Evolutionary conservation across 2,888 invertebrate species (phyloP), one percentile per base, ranked within the genome.

Genomic region (Argyra leucocephala): DNA sequence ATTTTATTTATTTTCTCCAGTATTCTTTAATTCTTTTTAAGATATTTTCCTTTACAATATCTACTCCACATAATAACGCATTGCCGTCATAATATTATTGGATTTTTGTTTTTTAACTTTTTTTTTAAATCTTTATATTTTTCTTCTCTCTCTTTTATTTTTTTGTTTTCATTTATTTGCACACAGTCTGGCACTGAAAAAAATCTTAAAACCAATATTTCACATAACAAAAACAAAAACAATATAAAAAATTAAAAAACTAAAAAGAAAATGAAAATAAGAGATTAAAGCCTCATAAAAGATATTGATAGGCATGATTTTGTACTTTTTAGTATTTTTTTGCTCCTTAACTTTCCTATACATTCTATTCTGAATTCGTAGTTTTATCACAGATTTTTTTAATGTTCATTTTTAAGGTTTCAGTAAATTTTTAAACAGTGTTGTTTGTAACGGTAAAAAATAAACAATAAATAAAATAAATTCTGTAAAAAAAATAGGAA

Each of bases 221-320:
- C 12, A 18, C 12, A 48, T 3, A 48, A 48, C 12, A 6, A 48
- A 48, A 9, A 48, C 12, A 48, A 48, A 48, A 1, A 48, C 5
- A 37, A 37, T 37, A 9, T 15, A 9, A 9, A 48, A n/a, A 18
- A 9, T 18, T 18, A 48, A 18, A 15, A 15, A 5, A 48, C 18
- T 18, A 48, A 48, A 48, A 48, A 48, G 4, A 48, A 31, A 48
- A 48, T 18, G 48, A 48, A 48, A 48, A 15, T 5, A 12, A 48
- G 15, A 48, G 48, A 18, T 48, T 48, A 48, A 48, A 48, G 48
- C 48, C 48, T 48, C 48, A 48, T 48, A 48, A 48, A 48, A 18
- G 48, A 48, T 48, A 48, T 48, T 48, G 48, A 48, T 48, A 48
- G 48, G 48, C 48, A 48, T 48, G 48, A 48, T 48, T 48, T 15